phyloP scores from a whole-genome alignment of 2,113 vertebrate genomes.

The Forbesichthys agassizii region DNA sequence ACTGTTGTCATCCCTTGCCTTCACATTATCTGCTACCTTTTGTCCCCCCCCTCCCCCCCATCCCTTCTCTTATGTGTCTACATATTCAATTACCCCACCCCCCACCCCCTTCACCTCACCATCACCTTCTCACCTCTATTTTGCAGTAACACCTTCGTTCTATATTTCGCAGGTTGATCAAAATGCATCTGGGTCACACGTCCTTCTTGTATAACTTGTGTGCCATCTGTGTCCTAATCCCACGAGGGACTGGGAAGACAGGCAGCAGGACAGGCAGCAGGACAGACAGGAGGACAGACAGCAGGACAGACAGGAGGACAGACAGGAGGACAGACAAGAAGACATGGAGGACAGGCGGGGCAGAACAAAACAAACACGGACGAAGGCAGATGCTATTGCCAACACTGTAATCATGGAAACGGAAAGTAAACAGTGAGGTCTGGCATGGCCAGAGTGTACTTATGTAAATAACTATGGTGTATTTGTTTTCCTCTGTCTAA shows the following conservation, averaged over 20 bases:
- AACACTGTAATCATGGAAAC: conserved; percentile 53
- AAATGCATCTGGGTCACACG: conserved; percentile 61
- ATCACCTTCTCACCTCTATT: conserved; percentile 14
- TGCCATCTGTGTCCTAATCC: conserved; percentile 52
- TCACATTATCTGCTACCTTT: conserved; percentile 2
- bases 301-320: conserved; percentile 24
- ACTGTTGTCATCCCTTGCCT: conserved; percentile 14
- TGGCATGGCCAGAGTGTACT: conserved; percentile 26
- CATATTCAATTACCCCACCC: conserved; percentile 49
- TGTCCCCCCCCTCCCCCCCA: conserved; percentile 29
- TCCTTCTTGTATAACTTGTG: conserved; percentile 48
- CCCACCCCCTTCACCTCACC: conserved; percentile 7
- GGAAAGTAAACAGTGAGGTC: conserved; percentile 61
- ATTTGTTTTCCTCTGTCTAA: conserved; percentile 28
- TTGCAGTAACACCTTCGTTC: conserved; percentile 27
- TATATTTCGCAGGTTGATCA: conserved; percentile 46
- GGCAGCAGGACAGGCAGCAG: conserved; percentile 31
- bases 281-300: conserved; percentile 29
- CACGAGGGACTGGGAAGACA: conserved; percentile 26
- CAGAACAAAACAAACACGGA: conserved; percentile 1
- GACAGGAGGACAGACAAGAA: conserved; percentile 27
- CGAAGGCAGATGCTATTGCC: conserved; percentile 30
- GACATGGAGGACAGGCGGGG: neutral
- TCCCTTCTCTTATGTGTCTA: conserved; percentile 21
- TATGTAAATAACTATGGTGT: conserved; percentile 54